A percentile compares a stretch with the other conserved stretches of the same genome.
phyloP scores from a whole-genome alignment of 2,888 invertebrate species.

The Xanthorhoe spadicearia region DNA sequence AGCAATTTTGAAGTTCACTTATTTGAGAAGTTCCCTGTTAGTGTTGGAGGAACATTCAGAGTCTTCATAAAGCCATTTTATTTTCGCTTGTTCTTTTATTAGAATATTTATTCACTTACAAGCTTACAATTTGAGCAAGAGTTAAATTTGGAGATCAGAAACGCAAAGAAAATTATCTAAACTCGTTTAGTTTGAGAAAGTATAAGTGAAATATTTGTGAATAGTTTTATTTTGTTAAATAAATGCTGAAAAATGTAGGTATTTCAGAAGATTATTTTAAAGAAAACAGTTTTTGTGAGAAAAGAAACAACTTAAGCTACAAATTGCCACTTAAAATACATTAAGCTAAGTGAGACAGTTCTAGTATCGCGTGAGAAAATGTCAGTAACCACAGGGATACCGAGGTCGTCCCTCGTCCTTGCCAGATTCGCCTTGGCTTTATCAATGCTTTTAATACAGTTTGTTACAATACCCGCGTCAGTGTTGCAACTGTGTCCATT shows the following conservation, averaged over 20 bases:
- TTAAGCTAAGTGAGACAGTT: conserved; percentile 13
- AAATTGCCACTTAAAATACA: too few relatives aligned
- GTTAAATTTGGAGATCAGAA: conserved; percentile 1
- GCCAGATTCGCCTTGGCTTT: conserved; percentile 47
- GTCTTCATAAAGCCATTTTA: conserved; percentile 47
- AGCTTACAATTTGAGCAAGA: conserved; percentile 9
- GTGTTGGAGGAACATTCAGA: conserved; percentile 53
- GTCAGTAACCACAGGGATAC: conserved; percentile 27
- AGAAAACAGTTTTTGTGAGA: conserved; percentile 1
- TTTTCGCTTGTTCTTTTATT: conserved; percentile 45
- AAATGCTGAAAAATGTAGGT: neutral
- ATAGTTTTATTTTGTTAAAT: neutral
- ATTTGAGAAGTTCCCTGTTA: conserved; percentile 59
- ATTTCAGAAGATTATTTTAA: conserved; percentile 5
- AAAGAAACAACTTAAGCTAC: conserved; percentile 1
- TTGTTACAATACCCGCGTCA: conserved; percentile 35
- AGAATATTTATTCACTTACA: conserved; percentile 25
- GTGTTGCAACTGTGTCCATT: conserved; percentile 34
- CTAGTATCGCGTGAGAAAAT: conserved; percentile 31
- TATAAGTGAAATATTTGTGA: conserved; percentile 3
- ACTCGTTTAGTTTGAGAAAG: conserved; percentile 3
- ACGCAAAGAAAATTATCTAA: conserved; percentile 2
- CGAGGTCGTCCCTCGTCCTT: conserved; percentile 50
- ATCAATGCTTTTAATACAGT: conserved; percentile 48
- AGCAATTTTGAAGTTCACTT: conserved; percentile 59